Base-by-base conservation (phyloP, 2,113 vertebrate species). In the Brachypteracias leptosomus region DNA sequence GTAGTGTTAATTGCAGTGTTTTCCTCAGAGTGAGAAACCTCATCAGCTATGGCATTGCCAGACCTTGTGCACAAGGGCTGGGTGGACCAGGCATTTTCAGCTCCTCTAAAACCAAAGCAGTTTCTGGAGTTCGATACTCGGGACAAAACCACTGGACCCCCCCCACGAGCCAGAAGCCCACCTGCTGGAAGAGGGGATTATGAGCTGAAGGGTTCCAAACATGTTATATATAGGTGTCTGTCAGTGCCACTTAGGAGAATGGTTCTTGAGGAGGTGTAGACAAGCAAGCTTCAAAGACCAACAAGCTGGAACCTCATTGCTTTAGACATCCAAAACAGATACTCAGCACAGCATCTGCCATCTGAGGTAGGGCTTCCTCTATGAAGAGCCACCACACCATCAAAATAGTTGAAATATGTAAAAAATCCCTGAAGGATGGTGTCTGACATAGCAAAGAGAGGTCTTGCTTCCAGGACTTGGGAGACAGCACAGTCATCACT, bases 1-100 rank as follows among this genome's bases (percentile, higher is more conserved):
- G 73, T 92, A 86, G 52, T 75, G 70, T 75, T 96, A 95, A 95
- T 94, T 93, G 44, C 89, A 72, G 33, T 79, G 12, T 91, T 92
- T 93, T 78, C 70, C 47, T 92, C 61, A 65, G 65, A 87, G 80
- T 85, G 38, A 95, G 84, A 95, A 95, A 61, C 36, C 16, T 90
- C 85, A 70, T 77, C 13, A 95, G 88, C 24, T 68, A 63, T 7
- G 35, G 36, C 58, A 36, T 90, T 94, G 78, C 82, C 90, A 95
- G 78, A 65, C 31, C 66, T 93, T 2, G 0, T 61, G n/a, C 42
- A 55, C 36, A 38, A 58, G 10, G 57, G 10, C 78, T 93, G 38
- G 36, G n/a, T 26, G 29, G 74, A 42, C 55, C 65, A 78, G 65
- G 44, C 36, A 21, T 88, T 93, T 95, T 95, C 74, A 93, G 10